Base-by-base conservation (phyloP, 2,797 vertebrate species). In the Phylloscopus collybita region DNA sequence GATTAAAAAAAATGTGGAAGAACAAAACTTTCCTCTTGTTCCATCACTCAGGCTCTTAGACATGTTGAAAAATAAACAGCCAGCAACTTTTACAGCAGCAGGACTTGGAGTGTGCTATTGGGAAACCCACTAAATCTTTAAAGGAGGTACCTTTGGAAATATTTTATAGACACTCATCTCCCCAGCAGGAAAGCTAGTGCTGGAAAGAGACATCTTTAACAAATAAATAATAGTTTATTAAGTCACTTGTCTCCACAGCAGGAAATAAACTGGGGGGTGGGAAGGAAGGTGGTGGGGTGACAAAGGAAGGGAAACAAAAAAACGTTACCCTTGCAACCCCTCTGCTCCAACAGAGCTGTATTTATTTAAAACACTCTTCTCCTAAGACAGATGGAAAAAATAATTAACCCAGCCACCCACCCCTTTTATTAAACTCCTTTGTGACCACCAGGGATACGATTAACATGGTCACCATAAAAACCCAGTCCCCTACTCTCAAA, bases 391-490 rank as follows among this genome's bases (percentile, higher is more conserved):
- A 96, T 94, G 94, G 94, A 93, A 94, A 91, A 96, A 96, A 96
- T 96, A 96, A 97, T 95, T 96, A 96, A 94, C 76, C 73, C 91
- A 95, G 87, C 94, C 93, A 96, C 95, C 88, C 91, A 96, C 91
- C 74, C 94, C 82, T 92, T 96, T 96, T 96, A 97, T 97, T 97
- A 96, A 96, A 97, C 80, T 92, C 85, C 92, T 97, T 91, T 90
- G 92, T 93, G 94, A 91, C 92, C 83, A 95, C 95, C 94, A 96
- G 96, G 90, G 76, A 96, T 94, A 95, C 62, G 75, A 96, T 96
- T 96, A 96, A 96, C 81, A 78, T 80, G 88, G 87, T 71, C 82
- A 95, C 90, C 84, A 96, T 96, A 97, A 96, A 97, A 96, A 45
- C 56, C 60, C 95, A 94, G 88, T 96, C 83, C 62, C 64, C 92